Conservation (phyloP, 92 coral and sea anemone species). For the Scolanthus callimorphus region DNA sequence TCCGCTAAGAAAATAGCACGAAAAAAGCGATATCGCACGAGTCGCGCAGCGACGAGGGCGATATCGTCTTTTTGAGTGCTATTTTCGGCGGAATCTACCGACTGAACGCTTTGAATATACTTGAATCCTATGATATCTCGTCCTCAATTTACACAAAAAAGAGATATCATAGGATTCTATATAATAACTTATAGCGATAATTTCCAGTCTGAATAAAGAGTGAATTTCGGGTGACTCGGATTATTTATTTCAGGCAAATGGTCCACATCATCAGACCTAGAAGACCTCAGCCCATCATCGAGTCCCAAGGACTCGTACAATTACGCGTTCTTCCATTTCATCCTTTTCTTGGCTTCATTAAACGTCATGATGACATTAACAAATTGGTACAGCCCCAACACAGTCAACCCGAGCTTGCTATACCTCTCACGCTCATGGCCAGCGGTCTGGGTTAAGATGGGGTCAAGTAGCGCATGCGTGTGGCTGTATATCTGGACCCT, state of each 20-base stretch:
- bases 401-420: constrained; percentile 10
- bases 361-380: constrained; percentile 78
- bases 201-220: too few species aligned
- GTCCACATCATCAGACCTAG: constrained; percentile 4
- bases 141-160: too few species aligned
- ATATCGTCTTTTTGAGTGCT: too few species aligned
- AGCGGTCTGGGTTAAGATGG: constrained; percentile 84
- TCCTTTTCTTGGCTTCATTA: constrained; percentile 58
- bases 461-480: constrained; percentile 64
- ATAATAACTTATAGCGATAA: too few species aligned
- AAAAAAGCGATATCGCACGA: too few species aligned
- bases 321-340: constrained; percentile 64
- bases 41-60: too few species aligned
- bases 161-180: too few species aligned
- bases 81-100: too few species aligned
- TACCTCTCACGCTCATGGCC: constrained; percentile 65
- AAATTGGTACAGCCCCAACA: constrained; percentile 75
- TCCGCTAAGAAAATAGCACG: too few species aligned
- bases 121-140: too few species aligned
- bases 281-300: background rate
- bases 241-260: constrained; percentile 22
- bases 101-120: too few species aligned
- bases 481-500: constrained; percentile 82
- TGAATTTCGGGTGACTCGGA: too few species aligned
- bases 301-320: constrained; percentile 42